These are phyloP conservation scores for Pipa parva DNA, from an alignment of 2,113 vertebrate species.

Conservation along the genomic window DNA sequence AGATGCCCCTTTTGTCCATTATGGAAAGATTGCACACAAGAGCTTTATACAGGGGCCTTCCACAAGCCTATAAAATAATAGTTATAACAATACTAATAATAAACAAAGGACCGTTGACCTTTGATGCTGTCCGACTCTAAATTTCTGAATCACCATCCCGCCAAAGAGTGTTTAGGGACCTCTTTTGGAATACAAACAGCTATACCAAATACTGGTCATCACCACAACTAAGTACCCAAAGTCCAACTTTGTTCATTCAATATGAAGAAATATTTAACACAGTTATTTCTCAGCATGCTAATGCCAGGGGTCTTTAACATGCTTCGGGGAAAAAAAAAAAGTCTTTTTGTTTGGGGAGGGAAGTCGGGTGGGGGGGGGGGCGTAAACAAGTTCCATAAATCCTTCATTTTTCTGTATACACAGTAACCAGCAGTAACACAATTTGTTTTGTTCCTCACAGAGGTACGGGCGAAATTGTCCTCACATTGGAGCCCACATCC, in stretches of 20 bases:
- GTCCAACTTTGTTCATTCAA: constrained; percentile 35
- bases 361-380: background rate
- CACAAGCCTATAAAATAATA: background rate
- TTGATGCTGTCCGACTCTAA: background rate
- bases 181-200: background rate
- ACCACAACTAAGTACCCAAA: constrained; percentile 2
- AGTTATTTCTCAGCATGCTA: constrained; percentile 31
- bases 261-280: constrained; percentile 41
- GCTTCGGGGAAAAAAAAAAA: constrained; percentile 22
- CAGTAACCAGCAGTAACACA: background rate
- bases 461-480: constrained; percentile 37
- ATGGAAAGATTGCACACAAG: constrained; percentile 15
- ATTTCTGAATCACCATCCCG: background rate
- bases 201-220: constrained; percentile 6
- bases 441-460: constrained; percentile 21
- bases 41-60: background rate
- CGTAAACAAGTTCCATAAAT: constrained; percentile 6
- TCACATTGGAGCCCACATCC: constrained; percentile 27
- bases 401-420: constrained; percentile 1
- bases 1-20: constrained; percentile 6
- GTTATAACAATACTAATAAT: background rate
- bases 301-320: constrained; percentile 18
- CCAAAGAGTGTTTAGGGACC: background rate
- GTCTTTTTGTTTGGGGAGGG: background rate
- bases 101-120: background rate